phyloP scores from a whole-genome alignment of 2,113 vertebrate genomes.

The Leiothrix lutea region DNA sequence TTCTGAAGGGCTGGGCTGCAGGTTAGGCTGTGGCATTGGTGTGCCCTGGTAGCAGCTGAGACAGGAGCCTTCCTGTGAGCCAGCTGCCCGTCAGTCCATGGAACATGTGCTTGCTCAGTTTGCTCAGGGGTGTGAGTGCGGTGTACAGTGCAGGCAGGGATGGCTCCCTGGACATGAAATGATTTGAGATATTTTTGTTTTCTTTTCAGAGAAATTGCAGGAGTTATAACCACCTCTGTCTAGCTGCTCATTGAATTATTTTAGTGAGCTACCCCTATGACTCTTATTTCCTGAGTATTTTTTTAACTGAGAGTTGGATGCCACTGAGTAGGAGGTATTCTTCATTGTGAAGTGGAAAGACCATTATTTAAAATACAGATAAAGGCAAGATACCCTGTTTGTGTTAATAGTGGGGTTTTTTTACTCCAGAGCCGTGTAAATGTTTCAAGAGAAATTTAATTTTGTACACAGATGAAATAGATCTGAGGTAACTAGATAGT shows the following conservation, averaged over 20 bases:
- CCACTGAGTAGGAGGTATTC: not conserved
- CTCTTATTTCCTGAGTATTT: not conserved
- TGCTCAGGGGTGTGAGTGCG: not conserved
- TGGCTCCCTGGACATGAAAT: not conserved
- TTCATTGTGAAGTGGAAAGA: not conserved
- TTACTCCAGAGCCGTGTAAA: not conserved
- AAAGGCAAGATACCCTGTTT: not conserved
- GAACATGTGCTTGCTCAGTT: accelerated
- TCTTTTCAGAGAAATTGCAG: not conserved
- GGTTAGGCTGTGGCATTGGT: not conserved
- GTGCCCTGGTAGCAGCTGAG: not conserved
- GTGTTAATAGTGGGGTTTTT: not conserved
- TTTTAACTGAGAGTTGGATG: not conserved
- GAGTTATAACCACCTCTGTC: not conserved
- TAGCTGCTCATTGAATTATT: not conserved
- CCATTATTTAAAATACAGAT: not conserved
- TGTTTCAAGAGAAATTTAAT: not conserved
- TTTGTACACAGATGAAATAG: not conserved
- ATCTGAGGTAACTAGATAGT: not conserved
- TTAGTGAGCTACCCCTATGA: not conserved
- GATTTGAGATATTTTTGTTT: not conserved
- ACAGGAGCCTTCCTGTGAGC: not conserved
- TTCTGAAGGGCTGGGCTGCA: not conserved
- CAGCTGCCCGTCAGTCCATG: accelerated
- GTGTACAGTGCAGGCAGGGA: not conserved